Percentiles rank a stretch among this genome's conserved stretches.
phyloP scores from a whole-genome alignment of 2,113 vertebrate genomes.

The Archocentrus centrarchus region DNA sequence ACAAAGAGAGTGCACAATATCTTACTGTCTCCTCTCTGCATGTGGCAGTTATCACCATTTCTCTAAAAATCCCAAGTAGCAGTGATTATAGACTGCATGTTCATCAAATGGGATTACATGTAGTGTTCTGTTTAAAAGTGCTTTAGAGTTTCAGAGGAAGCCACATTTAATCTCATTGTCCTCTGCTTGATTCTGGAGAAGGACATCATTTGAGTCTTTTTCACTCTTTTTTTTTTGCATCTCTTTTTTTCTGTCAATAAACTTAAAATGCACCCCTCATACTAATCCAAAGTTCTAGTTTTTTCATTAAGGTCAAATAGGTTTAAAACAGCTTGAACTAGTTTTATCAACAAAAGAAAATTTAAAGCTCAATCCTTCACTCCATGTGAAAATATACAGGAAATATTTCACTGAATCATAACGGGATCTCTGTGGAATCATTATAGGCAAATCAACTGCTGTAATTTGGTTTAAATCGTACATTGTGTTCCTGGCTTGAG shows the following conservation, averaged over 20 bases:
- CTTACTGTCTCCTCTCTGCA: neutral
- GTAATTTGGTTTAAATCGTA: neutral
- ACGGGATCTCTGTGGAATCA: neutral
- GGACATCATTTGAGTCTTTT: neutral
- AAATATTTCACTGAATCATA: neutral
- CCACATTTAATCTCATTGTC: neutral
- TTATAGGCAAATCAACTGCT: neutral
- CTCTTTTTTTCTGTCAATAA: neutral
- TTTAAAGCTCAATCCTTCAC: neutral
- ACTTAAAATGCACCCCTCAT: neutral
- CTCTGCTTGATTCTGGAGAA: neutral
- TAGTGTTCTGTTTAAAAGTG: neutral
- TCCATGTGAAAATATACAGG: neutral
- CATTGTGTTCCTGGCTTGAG: neutral
- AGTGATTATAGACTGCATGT: neutral
- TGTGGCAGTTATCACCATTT: neutral
- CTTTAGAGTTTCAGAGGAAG: fast-evolving
- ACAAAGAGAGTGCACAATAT: neutral
- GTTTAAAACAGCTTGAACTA: neutral
- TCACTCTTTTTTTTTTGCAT: neutral
- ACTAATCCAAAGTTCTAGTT: neutral
- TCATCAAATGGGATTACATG: neutral
- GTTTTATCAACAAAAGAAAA: neutral
- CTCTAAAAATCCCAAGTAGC: neutral
- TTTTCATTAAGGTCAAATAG: neutral